A percentile compares a stretch with the other conserved stretches of the same genome.
These are phyloP conservation scores for Myotis davidii DNA, from an alignment of 2,113 vertebrate genomes.

Conservation along the genomic window DNA sequence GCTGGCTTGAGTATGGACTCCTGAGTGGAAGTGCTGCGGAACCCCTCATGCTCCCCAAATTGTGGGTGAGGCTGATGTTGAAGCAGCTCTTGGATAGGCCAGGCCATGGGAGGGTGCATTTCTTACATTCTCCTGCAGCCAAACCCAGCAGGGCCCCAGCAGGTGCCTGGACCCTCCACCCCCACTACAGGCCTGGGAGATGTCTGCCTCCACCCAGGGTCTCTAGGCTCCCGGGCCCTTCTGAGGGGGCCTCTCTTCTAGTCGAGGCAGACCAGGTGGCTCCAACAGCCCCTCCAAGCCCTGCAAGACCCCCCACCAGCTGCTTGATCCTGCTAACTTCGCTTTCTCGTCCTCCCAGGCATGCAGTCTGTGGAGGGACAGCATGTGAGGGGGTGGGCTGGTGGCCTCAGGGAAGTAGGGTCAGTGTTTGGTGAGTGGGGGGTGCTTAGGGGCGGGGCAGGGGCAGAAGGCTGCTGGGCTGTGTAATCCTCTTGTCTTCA, in stretches of 20 bases:
- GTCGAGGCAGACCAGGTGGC: neutral
- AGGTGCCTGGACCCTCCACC: neutral
- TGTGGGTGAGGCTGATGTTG: neutral
- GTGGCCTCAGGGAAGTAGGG: neutral
- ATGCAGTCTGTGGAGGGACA: rapidly evolving
- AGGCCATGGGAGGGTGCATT: neutral
- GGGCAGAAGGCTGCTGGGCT: neutral
- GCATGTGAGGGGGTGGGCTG: neutral
- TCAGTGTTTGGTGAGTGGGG: too few species aligned
- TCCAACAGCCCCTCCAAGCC: neutral
- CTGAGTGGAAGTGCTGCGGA: neutral
- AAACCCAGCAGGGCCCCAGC: neutral
- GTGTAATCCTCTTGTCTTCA: neutral
- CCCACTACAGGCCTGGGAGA: neutral
- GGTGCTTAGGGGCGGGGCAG: rapidly evolving
- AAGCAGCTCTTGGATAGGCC: neutral
- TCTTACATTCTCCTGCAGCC: neutral
- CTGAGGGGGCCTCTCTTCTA: neutral
- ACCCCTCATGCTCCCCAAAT: neutral
- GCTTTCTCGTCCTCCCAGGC: neutral
- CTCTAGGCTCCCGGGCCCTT: neutral
- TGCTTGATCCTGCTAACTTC: neutral
- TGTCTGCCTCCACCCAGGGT: neutral
- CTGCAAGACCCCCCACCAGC: neutral
- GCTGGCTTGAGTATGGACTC: neutral